Base-by-base conservation (phyloP, 2,888 invertebrate species). In the Embidobia sp. region DNA sequence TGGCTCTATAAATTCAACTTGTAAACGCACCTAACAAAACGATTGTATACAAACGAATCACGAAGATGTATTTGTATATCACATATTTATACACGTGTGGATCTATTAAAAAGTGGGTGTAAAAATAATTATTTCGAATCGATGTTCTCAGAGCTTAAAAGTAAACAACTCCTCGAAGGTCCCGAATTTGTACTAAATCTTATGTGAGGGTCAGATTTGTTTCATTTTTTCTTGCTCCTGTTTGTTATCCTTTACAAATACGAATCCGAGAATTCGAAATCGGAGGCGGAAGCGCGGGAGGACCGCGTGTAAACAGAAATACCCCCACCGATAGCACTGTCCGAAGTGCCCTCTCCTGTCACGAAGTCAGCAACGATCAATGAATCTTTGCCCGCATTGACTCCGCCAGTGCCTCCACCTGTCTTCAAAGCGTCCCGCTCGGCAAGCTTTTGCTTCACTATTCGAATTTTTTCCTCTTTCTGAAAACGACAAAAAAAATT, bases 391-490 rank as follows among this genome's bases (percentile, higher is more conserved):
- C 85, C 84, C 81, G 86, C 73, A 83, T 87, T 82, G n/a, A n/a
- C n/a, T 80, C 84, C 82, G 33, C 84, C 72, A 29, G 81, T 81
- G 87, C 91, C 86, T 89, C 94, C 86, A 64, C 91, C 90, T 31
- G 92, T 92, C 66, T 87, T 88, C 33, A 89, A 84, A 26, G 93
- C 92, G 82, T 96, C 96, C 51, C 94, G 93, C 88, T 97, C 96
- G 53, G 94, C 93, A 79, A 97, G 90, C 84, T 95, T 94, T 88
- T 95, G 94, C 87, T 96, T 95, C 83, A 96, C 91, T 82, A 94
- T 92, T 78, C 95, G 94, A 80, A 97, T 96, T 87, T 95, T 95
- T 86, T 97, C 97, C 90, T 97, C 97, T 91, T 97, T 97, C 96
- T 97, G 91, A 19, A 57, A 67, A 8, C 22, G 3, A 22, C 22